A percentile compares a stretch with the other conserved stretches of the same genome.
Evolutionary conservation across 2,797 vertebrate genomes (phyloP).

Genomic region (Nyctibius grandis): DNA sequence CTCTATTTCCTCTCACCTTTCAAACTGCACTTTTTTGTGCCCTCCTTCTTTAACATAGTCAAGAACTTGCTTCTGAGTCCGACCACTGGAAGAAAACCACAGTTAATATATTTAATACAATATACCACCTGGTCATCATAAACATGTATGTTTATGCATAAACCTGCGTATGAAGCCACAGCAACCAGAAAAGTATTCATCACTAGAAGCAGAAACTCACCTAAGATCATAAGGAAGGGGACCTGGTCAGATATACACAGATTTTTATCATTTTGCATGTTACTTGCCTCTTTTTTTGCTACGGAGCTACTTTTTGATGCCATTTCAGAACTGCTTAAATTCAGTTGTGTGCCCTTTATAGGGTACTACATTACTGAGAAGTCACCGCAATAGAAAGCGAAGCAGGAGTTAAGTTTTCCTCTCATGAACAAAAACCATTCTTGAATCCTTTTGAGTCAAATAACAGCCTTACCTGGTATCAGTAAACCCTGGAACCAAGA

Average conservation of each 20-base stretch:
- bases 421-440: background rate
- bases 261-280: background rate
- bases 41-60: slow-evolving; percentile 96
- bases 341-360: background rate
- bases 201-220: background rate
- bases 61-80: slow-evolving; percentile 98
- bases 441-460: background rate
- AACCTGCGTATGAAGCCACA: background rate
- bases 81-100: slow-evolving; percentile 79
- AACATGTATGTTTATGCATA: background rate
- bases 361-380: background rate
- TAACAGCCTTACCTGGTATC: background rate
- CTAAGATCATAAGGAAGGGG: background rate
- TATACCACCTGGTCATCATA: background rate
- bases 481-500: background rate
- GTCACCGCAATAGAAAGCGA: background rate
- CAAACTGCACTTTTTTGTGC: slow-evolving; percentile 96
- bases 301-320: background rate
- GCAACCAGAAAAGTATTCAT: background rate
- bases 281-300: background rate
- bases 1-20: slow-evolving; percentile 82
- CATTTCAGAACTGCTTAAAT: background rate
- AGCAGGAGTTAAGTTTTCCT: background rate
- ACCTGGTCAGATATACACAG: background rate
- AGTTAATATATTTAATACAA: background rate